Base-by-base conservation (phyloP, 1,140 invertebrate genomes). In the Araneus ventricosus region DNA sequence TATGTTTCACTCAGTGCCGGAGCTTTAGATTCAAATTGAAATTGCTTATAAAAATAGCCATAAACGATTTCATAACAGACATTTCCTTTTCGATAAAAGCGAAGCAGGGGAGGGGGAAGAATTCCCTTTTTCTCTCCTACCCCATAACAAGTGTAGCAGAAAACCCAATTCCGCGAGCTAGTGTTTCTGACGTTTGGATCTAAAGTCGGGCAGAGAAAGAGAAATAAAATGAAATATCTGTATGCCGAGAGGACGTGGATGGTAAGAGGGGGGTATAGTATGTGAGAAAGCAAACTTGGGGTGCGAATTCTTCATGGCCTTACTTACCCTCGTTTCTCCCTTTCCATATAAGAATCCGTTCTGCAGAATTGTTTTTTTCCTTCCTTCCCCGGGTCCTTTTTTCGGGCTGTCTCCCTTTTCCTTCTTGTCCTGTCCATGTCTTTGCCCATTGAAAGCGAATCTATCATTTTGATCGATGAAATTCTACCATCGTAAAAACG, bases 381-480 rank as follows among this genome's bases (percentile, higher is more conserved):
- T 52, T 86, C 37, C 30, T 6, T 86, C 34, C 30, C 27, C 57
- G 30, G 85, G 59, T 61, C 59, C 59, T 87, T 87, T 87, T 90
- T 90, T 75, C 67, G 67, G 70, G 57, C 37, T 27, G 41, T 84
- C 45, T 91, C 61, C 30, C 79, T 52, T 61, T 75, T 34, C 52
- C 52, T 52, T 61, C 89, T 39, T 91, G 89, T 91, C 89, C 89
- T 91, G 89, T 84, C 79, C 89, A 84, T 91, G 89, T 91, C 89
- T 61, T 45, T 84, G 79, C 89, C 79, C 89, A 91, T 91, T 84
- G 75, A 91, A 91, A 91, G 89, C 30, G 89, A 91, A 91, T 91
- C 89, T 84, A 84, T 91, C 89, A 91, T 37, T 67, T 91, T 91
- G 89, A 91, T 91, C 89, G 89, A 91, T 91, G 89, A 91, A 91